Conservation (phyloP, 2,888 invertebrate species). For the Parapristionchus giblindavisi region DNA sequence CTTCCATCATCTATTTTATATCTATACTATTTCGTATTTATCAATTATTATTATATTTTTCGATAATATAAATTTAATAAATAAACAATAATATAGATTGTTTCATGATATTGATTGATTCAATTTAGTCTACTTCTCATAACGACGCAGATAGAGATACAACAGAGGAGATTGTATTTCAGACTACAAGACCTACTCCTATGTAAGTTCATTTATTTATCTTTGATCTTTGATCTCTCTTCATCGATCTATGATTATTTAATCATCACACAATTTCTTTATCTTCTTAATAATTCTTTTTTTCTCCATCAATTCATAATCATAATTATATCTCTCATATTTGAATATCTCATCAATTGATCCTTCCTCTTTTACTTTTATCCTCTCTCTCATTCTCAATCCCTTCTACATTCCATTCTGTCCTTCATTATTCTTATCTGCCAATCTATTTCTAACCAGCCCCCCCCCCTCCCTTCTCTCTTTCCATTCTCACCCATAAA, state of each 20-base stretch:
- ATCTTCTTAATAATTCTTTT: background rate
- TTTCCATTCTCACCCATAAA: background rate
- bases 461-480: constrained; percentile 18
- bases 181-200: constrained; percentile 31
- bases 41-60: too few species aligned
- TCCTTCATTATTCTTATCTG: background rate
- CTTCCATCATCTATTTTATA: too few species aligned
- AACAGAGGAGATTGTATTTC: constrained; percentile 36
- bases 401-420: background rate
- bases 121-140: too few species aligned
- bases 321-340: background rate
- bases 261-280: background rate
- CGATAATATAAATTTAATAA: too few species aligned
- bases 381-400: constrained; percentile 26
- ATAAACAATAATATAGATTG: too few species aligned
- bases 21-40: too few species aligned
- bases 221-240: background rate
- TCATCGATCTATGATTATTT: background rate
- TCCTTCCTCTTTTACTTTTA: background rate
- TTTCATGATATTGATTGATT: too few species aligned
- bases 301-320: background rate
- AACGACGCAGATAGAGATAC: constrained; percentile 37
- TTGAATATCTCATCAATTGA: background rate
- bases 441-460: background rate
- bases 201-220: constrained; percentile 10